phyloP scores from a whole-genome alignment of 2,888 invertebrate genomes.

The Chironomus tentans region DNA sequence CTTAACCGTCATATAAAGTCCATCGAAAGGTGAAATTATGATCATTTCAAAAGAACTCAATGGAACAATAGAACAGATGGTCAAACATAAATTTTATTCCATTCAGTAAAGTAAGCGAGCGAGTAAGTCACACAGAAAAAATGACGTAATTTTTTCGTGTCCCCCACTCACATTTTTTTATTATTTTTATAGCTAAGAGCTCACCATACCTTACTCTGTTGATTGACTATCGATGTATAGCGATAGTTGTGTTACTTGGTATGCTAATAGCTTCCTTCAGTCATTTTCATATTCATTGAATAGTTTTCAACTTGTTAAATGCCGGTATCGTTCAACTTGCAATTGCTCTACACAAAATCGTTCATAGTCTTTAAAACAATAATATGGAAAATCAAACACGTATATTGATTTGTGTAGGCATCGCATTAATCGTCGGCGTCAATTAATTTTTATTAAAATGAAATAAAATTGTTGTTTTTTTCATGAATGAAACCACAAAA shows the following conservation, averaged over 20 bases:
- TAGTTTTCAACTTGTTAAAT: background rate
- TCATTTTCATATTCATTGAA: background rate
- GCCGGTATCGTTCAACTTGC: conserved; percentile 3
- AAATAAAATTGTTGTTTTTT: background rate
- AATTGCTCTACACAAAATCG: background rate
- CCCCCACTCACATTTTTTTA: background rate
- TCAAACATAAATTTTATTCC: background rate
- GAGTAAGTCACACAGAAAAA: conserved; percentile 11
- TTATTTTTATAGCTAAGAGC: background rate
- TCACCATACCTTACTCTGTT: background rate
- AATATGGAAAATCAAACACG: background rate
- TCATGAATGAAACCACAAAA: conserved; percentile 2
- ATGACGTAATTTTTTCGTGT: conserved; percentile 3
- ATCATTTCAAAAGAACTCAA: conserved; percentile 15
- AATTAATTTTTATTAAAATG: conserved; percentile 6
- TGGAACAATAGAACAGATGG: conserved; percentile 23
- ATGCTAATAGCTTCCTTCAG: conserved; percentile 23
- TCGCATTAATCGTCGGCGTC: background rate
- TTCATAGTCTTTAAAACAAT: background rate
- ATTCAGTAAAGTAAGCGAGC: background rate
- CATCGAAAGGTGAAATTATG: background rate
- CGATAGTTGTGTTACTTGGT: background rate
- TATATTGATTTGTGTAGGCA: background rate
- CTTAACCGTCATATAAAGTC: background rate
- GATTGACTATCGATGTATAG: background rate